Conservation (phyloP, 2,113 vertebrate species). For the Mormoops blainvillei region DNA sequence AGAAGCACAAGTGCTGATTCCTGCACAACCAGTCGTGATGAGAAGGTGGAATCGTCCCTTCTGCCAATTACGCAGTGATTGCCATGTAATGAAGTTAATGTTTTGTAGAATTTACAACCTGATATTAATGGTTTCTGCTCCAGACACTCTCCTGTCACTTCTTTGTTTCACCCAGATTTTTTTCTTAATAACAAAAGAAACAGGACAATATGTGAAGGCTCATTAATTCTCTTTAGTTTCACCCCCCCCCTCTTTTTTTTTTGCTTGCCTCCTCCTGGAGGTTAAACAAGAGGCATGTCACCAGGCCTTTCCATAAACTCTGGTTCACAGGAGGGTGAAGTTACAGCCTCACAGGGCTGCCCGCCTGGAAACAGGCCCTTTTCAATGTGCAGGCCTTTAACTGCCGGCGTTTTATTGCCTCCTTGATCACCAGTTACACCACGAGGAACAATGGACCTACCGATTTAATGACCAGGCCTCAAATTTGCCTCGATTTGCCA, state of each 20-base stretch:
- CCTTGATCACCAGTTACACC: constrained; percentile 84
- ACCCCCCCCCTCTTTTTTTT: constrained; percentile 78
- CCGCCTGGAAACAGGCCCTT: constrained; percentile 67
- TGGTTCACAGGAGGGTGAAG: constrained; percentile 83
- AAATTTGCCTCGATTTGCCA: constrained; percentile 83
- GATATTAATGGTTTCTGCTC: constrained; percentile 81
- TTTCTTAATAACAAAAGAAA: constrained; percentile 84
- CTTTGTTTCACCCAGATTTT: constrained; percentile 77
- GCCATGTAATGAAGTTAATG: constrained; percentile 94
- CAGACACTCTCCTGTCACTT: constrained; percentile 73
- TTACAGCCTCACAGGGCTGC: constrained; percentile 67
- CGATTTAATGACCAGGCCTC: constrained; percentile 76
- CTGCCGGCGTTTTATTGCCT: constrained; percentile 78
- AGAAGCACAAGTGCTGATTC: constrained; percentile 83
- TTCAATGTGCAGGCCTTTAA: not conserved
- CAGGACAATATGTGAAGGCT: constrained; percentile 85
- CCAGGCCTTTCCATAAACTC: constrained; percentile 77
- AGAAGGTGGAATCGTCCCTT: constrained; percentile 84
- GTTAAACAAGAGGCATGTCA: constrained; percentile 82
- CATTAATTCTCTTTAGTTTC: constrained; percentile 86
- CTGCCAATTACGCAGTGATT: constrained; percentile 86
- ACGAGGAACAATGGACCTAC: constrained; percentile 78
- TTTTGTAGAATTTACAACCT: constrained; percentile 92
- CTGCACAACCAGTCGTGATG: constrained; percentile 79
- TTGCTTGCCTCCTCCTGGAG: constrained; percentile 74